Conservation (phyloP, 2,888 invertebrate genomes). For the Callyntrura guangdongensis region DNA sequence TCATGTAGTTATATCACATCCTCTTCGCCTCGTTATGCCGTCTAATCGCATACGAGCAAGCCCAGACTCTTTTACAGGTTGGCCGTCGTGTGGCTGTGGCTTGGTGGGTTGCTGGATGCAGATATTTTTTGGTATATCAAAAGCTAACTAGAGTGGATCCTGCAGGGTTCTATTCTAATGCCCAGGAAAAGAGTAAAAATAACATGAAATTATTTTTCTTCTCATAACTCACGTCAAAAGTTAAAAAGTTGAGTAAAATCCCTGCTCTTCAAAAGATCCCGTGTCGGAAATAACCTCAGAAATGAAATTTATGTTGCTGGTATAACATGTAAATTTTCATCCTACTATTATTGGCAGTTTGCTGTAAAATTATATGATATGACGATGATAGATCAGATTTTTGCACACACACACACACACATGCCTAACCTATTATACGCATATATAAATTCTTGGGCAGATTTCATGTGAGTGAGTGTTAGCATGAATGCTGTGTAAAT, state of each 20-base stretch:
- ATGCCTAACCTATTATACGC: neutral
- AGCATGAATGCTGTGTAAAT: neutral
- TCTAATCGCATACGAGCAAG: too few species aligned
- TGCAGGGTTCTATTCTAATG: too few species aligned
- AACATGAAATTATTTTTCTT: constrained; percentile 50
- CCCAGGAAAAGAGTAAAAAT: constrained; percentile 39
- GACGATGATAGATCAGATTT: neutral
- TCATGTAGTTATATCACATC: too few species aligned
- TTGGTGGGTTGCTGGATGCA: neutral
- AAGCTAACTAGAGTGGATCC: neutral
- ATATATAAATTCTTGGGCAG: neutral
- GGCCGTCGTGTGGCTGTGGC: neutral
- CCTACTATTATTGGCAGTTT: constrained; percentile 3
- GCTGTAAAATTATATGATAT: neutral
- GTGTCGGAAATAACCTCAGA: constrained; percentile 67
- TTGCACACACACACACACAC: too few species aligned
- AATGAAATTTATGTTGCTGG: constrained; percentile 56
- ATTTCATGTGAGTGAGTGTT: neutral
- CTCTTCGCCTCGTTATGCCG: too few species aligned
- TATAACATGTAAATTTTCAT: constrained; percentile 17
- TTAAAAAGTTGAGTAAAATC: constrained; percentile 66
- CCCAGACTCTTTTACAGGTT: constrained; percentile 2
- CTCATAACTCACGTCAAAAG: constrained; percentile 71
- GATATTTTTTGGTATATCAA: neutral
- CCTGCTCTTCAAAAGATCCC: constrained; percentile 50